Evolutionary conservation across 2,888 invertebrate genomes (phyloP).

Genomic region (Micoletzkya japonica): DNA sequence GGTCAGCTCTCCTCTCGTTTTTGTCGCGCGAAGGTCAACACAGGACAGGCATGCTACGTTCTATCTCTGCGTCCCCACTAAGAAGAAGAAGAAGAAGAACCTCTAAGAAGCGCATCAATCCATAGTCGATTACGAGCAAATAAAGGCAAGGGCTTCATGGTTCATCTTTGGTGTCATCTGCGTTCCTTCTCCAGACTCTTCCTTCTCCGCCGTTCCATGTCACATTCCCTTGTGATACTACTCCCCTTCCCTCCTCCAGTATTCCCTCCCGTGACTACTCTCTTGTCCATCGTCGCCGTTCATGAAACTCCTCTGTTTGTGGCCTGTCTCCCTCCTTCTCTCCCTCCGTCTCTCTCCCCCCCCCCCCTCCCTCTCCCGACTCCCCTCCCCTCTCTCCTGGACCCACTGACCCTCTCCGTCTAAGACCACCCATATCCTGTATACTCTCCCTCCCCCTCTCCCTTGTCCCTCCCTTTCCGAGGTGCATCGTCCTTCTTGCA

Average conservation of each 20-base stretch:
- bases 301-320: conserved; percentile 3
- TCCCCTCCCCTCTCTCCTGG: background rate
- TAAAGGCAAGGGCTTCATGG: too few relatives aligned
- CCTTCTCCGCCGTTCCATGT: too few relatives aligned
- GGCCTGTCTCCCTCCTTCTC: conserved; percentile 5
- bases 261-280: background rate
- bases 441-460: conserved; percentile 13
- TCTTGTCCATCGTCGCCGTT: conserved; percentile 11
- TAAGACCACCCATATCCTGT: conserved; percentile 17
- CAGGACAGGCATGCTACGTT: conserved; percentile 10
- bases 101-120: background rate
- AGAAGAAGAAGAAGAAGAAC: conserved; percentile 9
- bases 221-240: too few relatives aligned
- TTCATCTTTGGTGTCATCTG: too few relatives aligned
- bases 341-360: conserved; percentile 2
- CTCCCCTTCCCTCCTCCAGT: background rate
- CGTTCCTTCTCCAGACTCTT: too few relatives aligned
- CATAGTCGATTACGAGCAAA: too few relatives aligned
- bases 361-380: background rate
- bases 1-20: background rate
- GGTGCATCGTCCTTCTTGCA: conserved; percentile 13
- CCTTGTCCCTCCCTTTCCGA: background rate
- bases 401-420: conserved; percentile 12
- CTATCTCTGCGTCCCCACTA: too few relatives aligned
- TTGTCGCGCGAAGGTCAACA: conserved; percentile 23